Evolutionary conservation across 2,888 invertebrate genomes (phyloP), one percentile per base, ranked within the genome.

Genomic region (Stenodera caucasica): DNA sequence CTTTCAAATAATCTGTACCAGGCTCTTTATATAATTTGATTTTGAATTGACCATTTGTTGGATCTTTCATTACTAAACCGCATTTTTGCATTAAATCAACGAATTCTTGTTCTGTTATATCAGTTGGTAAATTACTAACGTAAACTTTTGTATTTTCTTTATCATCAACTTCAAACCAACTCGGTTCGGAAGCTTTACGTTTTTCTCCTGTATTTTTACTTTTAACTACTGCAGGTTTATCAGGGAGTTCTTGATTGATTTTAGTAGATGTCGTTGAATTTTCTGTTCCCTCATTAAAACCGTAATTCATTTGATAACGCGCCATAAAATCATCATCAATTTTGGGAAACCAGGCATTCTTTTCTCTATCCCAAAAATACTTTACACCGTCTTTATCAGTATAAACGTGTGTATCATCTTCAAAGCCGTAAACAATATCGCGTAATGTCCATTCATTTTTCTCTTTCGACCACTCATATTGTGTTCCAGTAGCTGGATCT

Each of bases 261-360:
- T 61, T 68, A 63, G 57, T 76, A 14, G 32, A 45, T 9, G 32
- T 73, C 30, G 75, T 75, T 14, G 76, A 56, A 49, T 79, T 82
- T 67, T 87, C 52, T 55, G 81, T 83, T 69, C 88, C 87, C 72
- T 91, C 89, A 50, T 87, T 83, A 78, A 94, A 93, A 4, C 94
- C 94, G 81, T 98, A 98, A 74, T 86, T 94, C 88, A 98, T 91
- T 82, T 98, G 97, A 82, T 99, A 99, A 58, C 86, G 86, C 0
- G 98, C 98, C 83, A 98, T 86, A 76, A 98, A 98, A 72, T 98
- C 95, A 73, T 96, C 96, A 82, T 97, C 95, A 64, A 98, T 88
- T 85, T 94, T 95, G 0, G 98, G 98, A 81, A 98, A 92, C 97
- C 98, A 99, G 4, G 96, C 97, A 74, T 88, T 90, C 78, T 92